These are phyloP conservation scores for Drosophila birchii DNA, from an alignment of 2,888 invertebrate species.

Conservation along the genomic window DNA sequence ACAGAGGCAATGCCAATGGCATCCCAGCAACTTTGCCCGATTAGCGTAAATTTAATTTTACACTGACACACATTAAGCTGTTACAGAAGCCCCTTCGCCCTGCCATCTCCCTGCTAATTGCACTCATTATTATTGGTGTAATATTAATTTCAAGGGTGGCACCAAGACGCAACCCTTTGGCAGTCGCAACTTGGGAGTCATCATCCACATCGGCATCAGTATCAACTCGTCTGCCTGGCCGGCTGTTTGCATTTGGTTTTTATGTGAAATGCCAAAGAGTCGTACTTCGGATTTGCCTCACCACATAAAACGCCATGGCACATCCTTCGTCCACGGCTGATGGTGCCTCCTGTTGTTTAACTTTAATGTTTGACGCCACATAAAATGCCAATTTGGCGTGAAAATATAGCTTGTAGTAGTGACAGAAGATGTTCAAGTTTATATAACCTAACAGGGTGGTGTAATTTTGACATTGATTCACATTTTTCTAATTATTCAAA, in stretches of 20 bases:
- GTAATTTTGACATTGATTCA: background rate
- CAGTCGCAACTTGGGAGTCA: slow-evolving; percentile 28
- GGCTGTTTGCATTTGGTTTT: slow-evolving; percentile 72
- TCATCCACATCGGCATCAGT: slow-evolving; percentile 17
- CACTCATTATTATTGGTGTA: slow-evolving; percentile 77
- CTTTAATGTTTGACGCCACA: slow-evolving; percentile 66
- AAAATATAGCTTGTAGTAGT: slow-evolving; percentile 38
- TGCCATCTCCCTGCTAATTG: slow-evolving; percentile 57
- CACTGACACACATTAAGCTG: slow-evolving; percentile 77
- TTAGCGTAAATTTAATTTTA: slow-evolving; percentile 75
- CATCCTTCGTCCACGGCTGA: slow-evolving; percentile 7
- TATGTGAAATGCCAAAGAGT: slow-evolving; percentile 53
- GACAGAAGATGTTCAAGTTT: background rate
- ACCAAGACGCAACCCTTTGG: slow-evolving; percentile 9
- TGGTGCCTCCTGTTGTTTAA: slow-evolving; percentile 48
- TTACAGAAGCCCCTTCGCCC: slow-evolving; percentile 27
- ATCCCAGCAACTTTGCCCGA: slow-evolving; percentile 44
- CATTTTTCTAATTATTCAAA: background rate
- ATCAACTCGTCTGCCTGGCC: slow-evolving; percentile 30
- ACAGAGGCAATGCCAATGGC: slow-evolving; percentile 13
- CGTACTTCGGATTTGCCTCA: slow-evolving; percentile 57
- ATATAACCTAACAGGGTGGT: background rate
- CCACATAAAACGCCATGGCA: slow-evolving; percentile 47
- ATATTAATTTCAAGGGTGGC: slow-evolving; percentile 48
- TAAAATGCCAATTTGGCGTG: slow-evolving; percentile 66